These are phyloP conservation scores for Paramisgurnus dabryanus DNA, from an alignment of 2,113 vertebrate species.

Conservation along the genomic window DNA sequence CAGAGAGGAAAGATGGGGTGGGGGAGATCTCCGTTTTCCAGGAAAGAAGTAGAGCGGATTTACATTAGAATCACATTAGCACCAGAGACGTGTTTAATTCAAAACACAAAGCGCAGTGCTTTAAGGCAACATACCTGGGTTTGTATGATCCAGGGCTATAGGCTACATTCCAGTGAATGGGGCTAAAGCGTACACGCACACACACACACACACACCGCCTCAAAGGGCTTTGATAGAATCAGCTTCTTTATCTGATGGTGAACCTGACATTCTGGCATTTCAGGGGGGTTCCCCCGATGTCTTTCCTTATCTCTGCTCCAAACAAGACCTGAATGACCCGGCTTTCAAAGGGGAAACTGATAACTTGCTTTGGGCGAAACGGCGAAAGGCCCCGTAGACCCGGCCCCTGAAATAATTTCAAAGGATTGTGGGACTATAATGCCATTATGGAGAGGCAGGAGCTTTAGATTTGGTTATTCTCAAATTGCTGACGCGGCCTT, in stretches of 20 bases:
- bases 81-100: slow-evolving; percentile 45
- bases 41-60: slow-evolving; percentile 41
- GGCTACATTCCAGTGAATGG: slow-evolving; percentile 48
- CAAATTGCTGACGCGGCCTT: slow-evolving; percentile 48
- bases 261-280: slow-evolving; percentile 57
- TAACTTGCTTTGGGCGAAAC: slow-evolving; percentile 55
- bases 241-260: slow-evolving; percentile 56
- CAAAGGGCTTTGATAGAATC: slow-evolving; percentile 55
- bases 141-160: slow-evolving; percentile 32
- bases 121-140: slow-evolving; percentile 38
- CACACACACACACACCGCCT: neutral
- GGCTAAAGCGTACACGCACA: slow-evolving; percentile 34
- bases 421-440: slow-evolving; percentile 53
- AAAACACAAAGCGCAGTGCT: slow-evolving; percentile 39
- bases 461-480: slow-evolving; percentile 53
- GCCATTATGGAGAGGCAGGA: slow-evolving; percentile 48
- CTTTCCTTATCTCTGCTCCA: slow-evolving; percentile 54
- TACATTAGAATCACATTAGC: slow-evolving; percentile 52
- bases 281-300: slow-evolving; percentile 43
- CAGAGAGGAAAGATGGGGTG: slow-evolving; percentile 48
- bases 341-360: slow-evolving; percentile 53
- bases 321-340: slow-evolving; percentile 57
- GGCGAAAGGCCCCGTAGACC: slow-evolving; percentile 41
- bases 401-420: slow-evolving; percentile 46
- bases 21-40: slow-evolving; percentile 36